A percentile compares a stretch with the other conserved stretches of the same genome.
Conservation (phyloP, 1,140 invertebrate species). For the Penaeus japonicus region DNA sequence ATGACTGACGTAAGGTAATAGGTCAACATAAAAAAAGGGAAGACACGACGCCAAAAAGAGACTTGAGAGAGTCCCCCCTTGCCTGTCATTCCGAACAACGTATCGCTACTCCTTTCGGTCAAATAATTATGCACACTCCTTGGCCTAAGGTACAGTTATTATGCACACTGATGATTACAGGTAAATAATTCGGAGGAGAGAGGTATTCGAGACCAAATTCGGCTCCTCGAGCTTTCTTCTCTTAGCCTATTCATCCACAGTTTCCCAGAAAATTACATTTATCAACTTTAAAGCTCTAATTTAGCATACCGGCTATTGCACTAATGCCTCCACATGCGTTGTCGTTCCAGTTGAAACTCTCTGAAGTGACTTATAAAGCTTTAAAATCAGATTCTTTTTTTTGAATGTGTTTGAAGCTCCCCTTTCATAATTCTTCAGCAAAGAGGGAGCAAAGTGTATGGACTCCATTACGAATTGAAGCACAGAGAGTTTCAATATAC, state of each 20-base stretch:
- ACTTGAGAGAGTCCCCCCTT: background rate
- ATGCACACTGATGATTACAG: slow-evolving; percentile 45
- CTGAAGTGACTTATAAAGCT: background rate
- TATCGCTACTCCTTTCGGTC: background rate
- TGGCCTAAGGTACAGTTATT: slow-evolving; percentile 38
- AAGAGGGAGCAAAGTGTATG: background rate
- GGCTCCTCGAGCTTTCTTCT: background rate
- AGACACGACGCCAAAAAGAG: background rate
- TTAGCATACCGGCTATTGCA: slow-evolving; percentile 55
- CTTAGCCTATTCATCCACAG: slow-evolving; percentile 49
- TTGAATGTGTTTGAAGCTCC: background rate
- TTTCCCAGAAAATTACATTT: slow-evolving; percentile 49
- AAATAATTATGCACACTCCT: slow-evolving; percentile 39
- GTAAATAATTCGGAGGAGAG: slow-evolving; percentile 54
- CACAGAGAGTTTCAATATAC: slow-evolving; percentile 47
- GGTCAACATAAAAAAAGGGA: background rate
- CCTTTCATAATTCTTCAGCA: background rate
- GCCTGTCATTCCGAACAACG: background rate
- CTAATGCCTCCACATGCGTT: slow-evolving; percentile 41
- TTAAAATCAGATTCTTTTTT: too few relatives aligned
- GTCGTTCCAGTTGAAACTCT: slow-evolving; percentile 44
- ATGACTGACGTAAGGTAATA: background rate
- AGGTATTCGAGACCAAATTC: slow-evolving; percentile 31
- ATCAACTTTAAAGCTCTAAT: slow-evolving; percentile 54
- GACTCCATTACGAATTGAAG: slow-evolving; percentile 2